These are phyloP conservation scores for Pelecanus crispus DNA, from an alignment of 2,113 vertebrate species.

Conservation along the genomic window DNA sequence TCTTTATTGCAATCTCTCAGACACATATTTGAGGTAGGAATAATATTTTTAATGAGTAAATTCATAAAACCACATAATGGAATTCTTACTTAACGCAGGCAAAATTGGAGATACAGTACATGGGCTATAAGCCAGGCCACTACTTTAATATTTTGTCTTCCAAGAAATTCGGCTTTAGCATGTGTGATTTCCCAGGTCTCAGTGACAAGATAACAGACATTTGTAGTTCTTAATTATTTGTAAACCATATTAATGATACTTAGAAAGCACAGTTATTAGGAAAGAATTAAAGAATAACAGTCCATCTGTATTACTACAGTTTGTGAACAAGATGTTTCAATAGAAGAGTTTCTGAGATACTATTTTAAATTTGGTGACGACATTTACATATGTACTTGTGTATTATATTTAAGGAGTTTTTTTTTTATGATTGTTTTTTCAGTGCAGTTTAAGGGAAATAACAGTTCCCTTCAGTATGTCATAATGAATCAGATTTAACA, in stretches of 20 bases:
- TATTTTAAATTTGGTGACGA: not conserved
- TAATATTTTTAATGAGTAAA: slow-evolving; percentile 29
- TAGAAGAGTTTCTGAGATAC: not conserved
- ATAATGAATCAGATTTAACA: not conserved
- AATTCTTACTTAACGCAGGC: not conserved
- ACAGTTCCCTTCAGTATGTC: not conserved
- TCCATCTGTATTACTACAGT: not conserved
- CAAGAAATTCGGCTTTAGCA: not conserved
- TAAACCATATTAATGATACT: not conserved
- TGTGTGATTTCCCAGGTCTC: not conserved
- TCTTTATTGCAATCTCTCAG: not conserved
- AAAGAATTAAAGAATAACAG: not conserved
- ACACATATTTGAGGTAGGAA: slow-evolving; percentile 44
- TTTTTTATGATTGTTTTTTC: not conserved
- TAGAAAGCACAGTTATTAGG: not conserved
- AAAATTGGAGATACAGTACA: not conserved
- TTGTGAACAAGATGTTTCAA: not conserved
- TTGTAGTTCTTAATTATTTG: not conserved
- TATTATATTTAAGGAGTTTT: not conserved
- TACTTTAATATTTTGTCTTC: not conserved
- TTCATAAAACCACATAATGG: not conserved
- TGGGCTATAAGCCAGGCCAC: not conserved
- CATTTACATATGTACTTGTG: not conserved
- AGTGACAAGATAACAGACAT: not conserved
- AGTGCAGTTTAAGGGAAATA: not conserved